Base-by-base conservation (phyloP, 2,888 invertebrate genomes). In the Chaetogeoica ovagalla region DNA sequence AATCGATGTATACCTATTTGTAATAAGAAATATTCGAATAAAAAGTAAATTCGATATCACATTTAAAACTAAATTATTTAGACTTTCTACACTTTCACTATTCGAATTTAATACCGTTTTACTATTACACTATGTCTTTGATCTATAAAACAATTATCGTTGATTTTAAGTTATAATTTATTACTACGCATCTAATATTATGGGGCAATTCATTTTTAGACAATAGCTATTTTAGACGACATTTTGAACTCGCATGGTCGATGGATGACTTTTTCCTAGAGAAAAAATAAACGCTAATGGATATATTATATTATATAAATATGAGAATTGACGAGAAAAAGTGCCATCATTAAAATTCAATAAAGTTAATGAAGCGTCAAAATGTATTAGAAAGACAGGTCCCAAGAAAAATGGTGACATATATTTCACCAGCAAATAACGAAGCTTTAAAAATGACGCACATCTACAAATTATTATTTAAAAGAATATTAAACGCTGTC, bases 301-400 rank as follows among this genome's bases (percentile, higher is more conserved):
- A 57, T 30, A 30, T 19, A 43, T 11, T 7, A 37, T n/a, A 48
- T 15, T 7, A 11, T 48, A 21, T 70, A 70, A 39, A n/a, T n/a
- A 39, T 59, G 21, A 39, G 11, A 39, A 4, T 15, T 57, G 39
- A 39, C n/a, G 39, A 71, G n/a, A 19, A 37, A 37, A 15, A 70
- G 69, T n/a, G 59, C 70, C 21, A 39, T 71, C 39, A 39, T 69
- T 55, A 69, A 55, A 69, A 69, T 69, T 69, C 37, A 30, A 70
- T 70, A 70, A 70, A 70, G 57, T 70, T 57, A 70, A 70, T 57
- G 70, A 70, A 57, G 37, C 70, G 55, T 57, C 37, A 37, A 70
- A n/a, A 55, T 57, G n/a, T 37, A 70, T 70, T 57, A 57, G n/a
- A 70, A 55, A 70, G 43, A 70, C 70, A 39, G 57, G 37, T 21